A percentile compares a stretch with the other conserved stretches of the same genome.
phyloP scores from a whole-genome alignment of 2,888 invertebrate species.

The Parelbella ahira region DNA sequence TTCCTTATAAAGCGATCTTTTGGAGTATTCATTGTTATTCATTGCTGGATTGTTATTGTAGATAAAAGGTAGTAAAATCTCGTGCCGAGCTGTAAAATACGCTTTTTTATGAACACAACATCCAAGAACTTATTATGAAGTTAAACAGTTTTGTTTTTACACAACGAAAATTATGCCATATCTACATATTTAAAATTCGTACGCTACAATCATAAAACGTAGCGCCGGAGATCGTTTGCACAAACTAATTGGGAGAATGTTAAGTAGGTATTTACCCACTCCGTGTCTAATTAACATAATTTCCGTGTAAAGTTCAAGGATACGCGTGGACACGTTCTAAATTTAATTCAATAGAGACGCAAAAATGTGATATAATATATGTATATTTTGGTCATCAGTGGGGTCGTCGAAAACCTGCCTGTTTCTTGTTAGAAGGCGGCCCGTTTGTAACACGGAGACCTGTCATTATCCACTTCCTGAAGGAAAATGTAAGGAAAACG shows the following conservation, averaged over 20 bases:
- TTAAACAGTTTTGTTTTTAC: slow-evolving; percentile 11
- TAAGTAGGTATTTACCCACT: slow-evolving; percentile 11
- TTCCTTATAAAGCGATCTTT: slow-evolving; percentile 23
- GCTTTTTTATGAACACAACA: background rate
- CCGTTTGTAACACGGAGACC: slow-evolving; percentile 11
- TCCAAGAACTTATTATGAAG: slow-evolving; percentile 8
- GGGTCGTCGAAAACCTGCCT: slow-evolving; percentile 20
- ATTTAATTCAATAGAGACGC: slow-evolving; percentile 26
- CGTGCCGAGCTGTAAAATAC: background rate
- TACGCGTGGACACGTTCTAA: slow-evolving; percentile 1
- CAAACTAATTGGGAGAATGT: slow-evolving; percentile 3
- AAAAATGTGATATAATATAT: slow-evolving; percentile 17
- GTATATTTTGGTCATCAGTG: slow-evolving; percentile 20
- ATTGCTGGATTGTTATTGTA: slow-evolving; percentile 9
- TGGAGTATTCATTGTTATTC: slow-evolving; percentile 17
- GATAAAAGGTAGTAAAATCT: slow-evolving; percentile 12
- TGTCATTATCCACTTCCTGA: slow-evolving; percentile 23
- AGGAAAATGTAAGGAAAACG: slow-evolving; percentile 16
- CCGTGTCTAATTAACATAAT: slow-evolving; percentile 4
- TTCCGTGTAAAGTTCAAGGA: slow-evolving; percentile 20
- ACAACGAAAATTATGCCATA: slow-evolving; percentile 8
- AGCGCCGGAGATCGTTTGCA: background rate
- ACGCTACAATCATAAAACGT: slow-evolving; percentile 10
- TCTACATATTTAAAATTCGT: slow-evolving; percentile 3
- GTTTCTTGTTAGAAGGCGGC: slow-evolving; percentile 25